phyloP scores from a whole-genome alignment of 2,888 invertebrate species.

The Yponomeuta evonymella region DNA sequence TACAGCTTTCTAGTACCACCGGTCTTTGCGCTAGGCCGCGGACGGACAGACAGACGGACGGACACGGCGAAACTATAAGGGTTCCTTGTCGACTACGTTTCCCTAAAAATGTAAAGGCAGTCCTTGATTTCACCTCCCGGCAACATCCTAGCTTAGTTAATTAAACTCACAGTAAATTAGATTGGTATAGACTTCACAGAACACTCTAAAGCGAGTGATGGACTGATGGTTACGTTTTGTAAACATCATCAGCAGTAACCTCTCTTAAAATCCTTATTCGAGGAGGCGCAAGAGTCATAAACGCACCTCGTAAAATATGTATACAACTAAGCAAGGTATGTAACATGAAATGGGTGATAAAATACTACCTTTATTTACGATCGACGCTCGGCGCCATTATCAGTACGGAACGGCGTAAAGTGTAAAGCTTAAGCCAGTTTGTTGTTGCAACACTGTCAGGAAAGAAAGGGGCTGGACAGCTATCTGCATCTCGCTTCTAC shows the following conservation, averaged over 20 bases:
- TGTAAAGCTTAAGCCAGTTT: not conserved
- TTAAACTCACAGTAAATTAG: not conserved
- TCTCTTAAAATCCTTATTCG: constrained; percentile 4
- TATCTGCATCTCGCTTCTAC: no score
- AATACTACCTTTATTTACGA: constrained; percentile 30
- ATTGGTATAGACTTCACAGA: not conserved
- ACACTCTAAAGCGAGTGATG: not conserved
- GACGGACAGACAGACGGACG: no score
- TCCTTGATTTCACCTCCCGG: not conserved
- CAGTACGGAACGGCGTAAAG: constrained; percentile 30
- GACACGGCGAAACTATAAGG: no score
- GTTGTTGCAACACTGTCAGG: no score
- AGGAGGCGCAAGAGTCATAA: constrained; percentile 7
- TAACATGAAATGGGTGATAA: constrained; percentile 54
- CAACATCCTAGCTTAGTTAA: not conserved
- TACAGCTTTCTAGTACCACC: no score
- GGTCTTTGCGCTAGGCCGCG: no score
- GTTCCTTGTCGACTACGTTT: no score
- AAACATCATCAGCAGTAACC: constrained; percentile 1
- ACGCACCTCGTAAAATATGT: constrained; percentile 11
- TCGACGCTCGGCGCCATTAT: constrained; percentile 56
- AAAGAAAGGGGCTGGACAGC: no score
- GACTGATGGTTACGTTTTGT: not conserved
- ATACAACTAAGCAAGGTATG: constrained; percentile 34
- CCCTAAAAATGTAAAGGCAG: no score